A percentile compares a stretch with the other conserved stretches of the same genome.
Conservation (phyloP, 2,888 invertebrate genomes). For the Lycophotia porphyrea region DNA sequence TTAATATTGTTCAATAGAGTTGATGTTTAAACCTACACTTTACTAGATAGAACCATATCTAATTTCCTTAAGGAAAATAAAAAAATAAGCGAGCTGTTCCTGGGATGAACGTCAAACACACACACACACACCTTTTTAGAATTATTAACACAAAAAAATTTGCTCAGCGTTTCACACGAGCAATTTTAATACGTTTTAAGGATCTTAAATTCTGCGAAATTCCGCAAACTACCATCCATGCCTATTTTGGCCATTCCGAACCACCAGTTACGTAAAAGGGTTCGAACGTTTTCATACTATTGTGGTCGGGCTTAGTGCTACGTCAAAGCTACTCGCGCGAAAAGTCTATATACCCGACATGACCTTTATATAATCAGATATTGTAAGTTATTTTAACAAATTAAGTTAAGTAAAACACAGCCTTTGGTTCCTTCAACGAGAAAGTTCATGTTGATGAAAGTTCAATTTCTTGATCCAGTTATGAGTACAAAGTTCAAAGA, state of each 20-base stretch:
- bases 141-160: background rate
- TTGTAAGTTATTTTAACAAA: conserved; percentile 26
- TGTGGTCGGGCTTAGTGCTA: background rate
- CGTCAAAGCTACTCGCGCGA: background rate
- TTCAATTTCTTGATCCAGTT: conserved; percentile 44
- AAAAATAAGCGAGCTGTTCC: too few species aligned
- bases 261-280: background rate
- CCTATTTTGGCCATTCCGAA: background rate
- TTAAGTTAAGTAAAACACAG: conserved; percentile 36
- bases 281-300: conserved; percentile 9
- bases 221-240: background rate
- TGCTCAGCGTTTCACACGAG: background rate
- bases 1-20: conserved; percentile 5
- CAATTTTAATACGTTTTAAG: background rate
- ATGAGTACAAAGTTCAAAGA: conserved; percentile 33
- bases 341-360: background rate
- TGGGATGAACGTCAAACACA: background rate
- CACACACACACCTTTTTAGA: background rate
- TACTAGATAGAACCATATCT: background rate
- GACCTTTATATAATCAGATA: conserved; percentile 15
- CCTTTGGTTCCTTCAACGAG: conserved; percentile 29
- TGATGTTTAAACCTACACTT: background rate
- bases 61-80: background rate
- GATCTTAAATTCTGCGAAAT: background rate
- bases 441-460: conserved; percentile 33